These are phyloP conservation scores for Anolis apletophallus DNA, from an alignment of 2,797 vertebrate genomes.

Conservation along the genomic window DNA sequence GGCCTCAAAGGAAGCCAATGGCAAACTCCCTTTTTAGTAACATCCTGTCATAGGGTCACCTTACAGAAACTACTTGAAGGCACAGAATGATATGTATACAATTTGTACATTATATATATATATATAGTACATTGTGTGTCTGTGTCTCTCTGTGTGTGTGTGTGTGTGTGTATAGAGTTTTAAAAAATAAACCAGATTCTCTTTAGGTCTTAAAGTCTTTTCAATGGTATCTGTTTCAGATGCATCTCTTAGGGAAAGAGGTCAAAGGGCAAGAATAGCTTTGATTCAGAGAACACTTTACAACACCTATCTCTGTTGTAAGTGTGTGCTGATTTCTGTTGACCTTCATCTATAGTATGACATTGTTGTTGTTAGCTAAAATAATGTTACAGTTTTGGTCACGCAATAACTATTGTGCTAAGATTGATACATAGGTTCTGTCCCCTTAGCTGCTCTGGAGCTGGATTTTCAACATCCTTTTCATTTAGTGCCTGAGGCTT, in stretches of 20 bases:
- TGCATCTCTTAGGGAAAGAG: not conserved
- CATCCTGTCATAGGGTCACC: too few species aligned
- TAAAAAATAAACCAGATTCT: conserved; percentile 29
- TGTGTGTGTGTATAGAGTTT: conserved; percentile 49
- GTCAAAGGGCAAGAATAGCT: not conserved
- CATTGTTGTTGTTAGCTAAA: conserved; percentile 16
- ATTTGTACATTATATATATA: not conserved
- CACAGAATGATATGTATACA: not conserved
- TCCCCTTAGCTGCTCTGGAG: conserved; percentile 2
- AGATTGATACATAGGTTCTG: conserved; percentile 17
- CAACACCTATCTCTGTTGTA: not conserved
- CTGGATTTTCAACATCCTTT: conserved; percentile 20
- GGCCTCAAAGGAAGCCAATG: too few species aligned
- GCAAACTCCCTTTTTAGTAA: too few species aligned
- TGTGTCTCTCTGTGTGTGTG: too few species aligned
- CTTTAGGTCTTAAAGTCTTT: not conserved
- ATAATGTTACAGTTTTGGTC: not conserved
- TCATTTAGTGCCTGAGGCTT: not conserved
- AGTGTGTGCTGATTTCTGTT: not conserved
- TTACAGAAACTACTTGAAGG: too few species aligned
- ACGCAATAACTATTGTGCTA: conserved; percentile 9
- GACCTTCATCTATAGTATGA: not conserved
- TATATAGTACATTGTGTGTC: too few species aligned
- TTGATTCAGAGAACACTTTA: not conserved
- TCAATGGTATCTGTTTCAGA: conserved; percentile 27